Percentiles rank a stretch among this genome's conserved stretches.
Evolutionary conservation across 2,113 vertebrate genomes (phyloP).

Genomic region (Felis catus): DNA sequence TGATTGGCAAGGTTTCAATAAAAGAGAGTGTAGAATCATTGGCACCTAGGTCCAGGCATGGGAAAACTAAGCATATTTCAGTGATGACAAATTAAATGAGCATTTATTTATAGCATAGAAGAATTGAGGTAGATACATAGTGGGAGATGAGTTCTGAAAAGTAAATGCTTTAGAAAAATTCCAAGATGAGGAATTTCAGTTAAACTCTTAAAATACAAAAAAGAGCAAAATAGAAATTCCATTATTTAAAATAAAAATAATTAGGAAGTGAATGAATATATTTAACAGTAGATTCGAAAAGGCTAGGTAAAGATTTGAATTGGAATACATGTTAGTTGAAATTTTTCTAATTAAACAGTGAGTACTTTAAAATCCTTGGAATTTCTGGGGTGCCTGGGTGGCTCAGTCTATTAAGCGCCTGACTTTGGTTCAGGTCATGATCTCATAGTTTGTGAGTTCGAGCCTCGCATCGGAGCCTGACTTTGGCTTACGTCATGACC

Average conservation of each 20-base stretch:
- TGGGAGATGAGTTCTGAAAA: background rate
- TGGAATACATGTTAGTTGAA: background rate
- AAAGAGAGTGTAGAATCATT: background rate
- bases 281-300: background rate
- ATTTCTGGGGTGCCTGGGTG: background rate
- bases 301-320: background rate
- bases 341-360: background rate
- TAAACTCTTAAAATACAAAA: background rate
- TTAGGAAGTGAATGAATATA: background rate
- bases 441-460: no score
- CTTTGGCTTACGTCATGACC: no score
- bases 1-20: background rate
- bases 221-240: background rate
- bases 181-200: background rate
- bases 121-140: background rate
- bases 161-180: background rate
- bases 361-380: background rate
- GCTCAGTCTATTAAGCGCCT: no score
- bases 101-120: background rate
- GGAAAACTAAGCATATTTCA: background rate
- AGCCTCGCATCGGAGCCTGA: no score
- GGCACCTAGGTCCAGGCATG: background rate
- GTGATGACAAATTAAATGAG: background rate
- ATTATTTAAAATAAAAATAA: background rate
- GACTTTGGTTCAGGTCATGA: no score